These are phyloP conservation scores for Agrochola macilenta DNA, from an alignment of 2,888 invertebrate species.

Conservation along the genomic window DNA sequence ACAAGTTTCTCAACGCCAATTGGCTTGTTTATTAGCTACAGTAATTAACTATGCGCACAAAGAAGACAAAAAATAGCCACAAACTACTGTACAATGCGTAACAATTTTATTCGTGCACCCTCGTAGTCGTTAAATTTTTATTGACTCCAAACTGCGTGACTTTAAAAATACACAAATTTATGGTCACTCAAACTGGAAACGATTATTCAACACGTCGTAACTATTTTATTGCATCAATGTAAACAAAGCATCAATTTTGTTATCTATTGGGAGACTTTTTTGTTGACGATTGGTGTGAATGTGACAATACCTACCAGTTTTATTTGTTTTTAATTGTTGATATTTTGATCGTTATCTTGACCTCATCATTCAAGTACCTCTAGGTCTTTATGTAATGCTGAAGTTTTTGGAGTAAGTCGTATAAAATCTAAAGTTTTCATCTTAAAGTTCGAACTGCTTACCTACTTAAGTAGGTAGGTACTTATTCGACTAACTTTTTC, in stretches of 20 bases:
- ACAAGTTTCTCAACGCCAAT: conserved; percentile 44
- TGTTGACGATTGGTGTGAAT: conserved; percentile 38
- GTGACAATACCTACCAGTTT: conserved; percentile 41
- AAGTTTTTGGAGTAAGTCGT: not conserved
- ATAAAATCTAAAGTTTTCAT: not conserved
- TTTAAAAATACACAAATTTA: conserved; percentile 90
- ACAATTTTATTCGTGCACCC: conserved; percentile 87
- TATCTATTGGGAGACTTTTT: conserved; percentile 74
- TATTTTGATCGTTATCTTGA: conserved; percentile 26
- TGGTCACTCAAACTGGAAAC: conserved; percentile 89
- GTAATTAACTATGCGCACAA: conserved; percentile 53
- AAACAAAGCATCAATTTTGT: conserved; percentile 87
- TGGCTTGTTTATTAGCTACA: conserved; percentile 44
- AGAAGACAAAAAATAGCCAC: conserved; percentile 68
- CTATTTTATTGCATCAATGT: conserved; percentile 88
- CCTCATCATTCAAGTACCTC: not conserved
- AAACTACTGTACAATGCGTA: conserved; percentile 78
- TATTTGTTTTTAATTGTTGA: conserved; percentile 49
- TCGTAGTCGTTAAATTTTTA: conserved; percentile 89
- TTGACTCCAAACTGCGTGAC: conserved; percentile 88
- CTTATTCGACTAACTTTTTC: not conserved
- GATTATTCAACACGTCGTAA: conserved; percentile 90
- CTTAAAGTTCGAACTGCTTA: not conserved
- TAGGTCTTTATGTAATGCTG: no score
- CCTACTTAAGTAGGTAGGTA: not conserved